phyloP scores from a whole-genome alignment of 2,888 invertebrate species.

The Dichetophora obliterata region DNA sequence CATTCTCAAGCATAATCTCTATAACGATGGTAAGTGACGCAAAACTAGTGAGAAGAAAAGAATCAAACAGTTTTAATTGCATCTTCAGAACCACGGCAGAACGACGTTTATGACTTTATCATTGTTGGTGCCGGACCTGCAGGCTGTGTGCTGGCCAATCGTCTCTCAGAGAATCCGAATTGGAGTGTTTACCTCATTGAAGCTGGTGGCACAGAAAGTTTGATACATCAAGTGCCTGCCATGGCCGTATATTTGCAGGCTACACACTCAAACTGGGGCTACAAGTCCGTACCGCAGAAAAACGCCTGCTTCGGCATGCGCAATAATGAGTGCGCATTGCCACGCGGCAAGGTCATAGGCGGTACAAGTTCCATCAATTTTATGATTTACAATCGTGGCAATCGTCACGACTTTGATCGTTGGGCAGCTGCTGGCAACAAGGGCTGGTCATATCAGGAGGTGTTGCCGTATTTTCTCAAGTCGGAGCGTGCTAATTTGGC shows the following conservation, averaged over 20 bases:
- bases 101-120: slow-evolving; percentile 83
- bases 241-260: slow-evolving; percentile 63
- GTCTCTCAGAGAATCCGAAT: slow-evolving; percentile 68
- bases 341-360: slow-evolving; percentile 74
- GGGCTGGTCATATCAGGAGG: slow-evolving; percentile 80
- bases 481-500: slow-evolving; percentile 71
- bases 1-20: slow-evolving; percentile 53
- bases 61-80: no score
- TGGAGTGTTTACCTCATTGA: slow-evolving; percentile 72
- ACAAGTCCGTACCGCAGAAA: slow-evolving; percentile 76
- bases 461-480: slow-evolving; percentile 75
- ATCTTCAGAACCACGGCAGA: slow-evolving; percentile 78
- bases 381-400: slow-evolving; percentile 83
- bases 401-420: slow-evolving; percentile 79
- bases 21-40: slow-evolving; percentile 59
- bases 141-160: slow-evolving; percentile 72
- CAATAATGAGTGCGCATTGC: slow-evolving; percentile 68
- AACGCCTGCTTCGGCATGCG: slow-evolving; percentile 73
- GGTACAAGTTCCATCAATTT: slow-evolving; percentile 76
- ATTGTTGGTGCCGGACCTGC: slow-evolving; percentile 89
- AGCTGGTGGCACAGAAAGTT: slow-evolving; percentile 71
- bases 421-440: slow-evolving; percentile 78
- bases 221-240: slow-evolving; percentile 63
- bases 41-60: not conserved
- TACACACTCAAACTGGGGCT: slow-evolving; percentile 78